A percentile compares a stretch with the other conserved stretches of the same genome.
Conservation (phyloP, 2,113 vertebrate species). For the Nothocercus julius region DNA sequence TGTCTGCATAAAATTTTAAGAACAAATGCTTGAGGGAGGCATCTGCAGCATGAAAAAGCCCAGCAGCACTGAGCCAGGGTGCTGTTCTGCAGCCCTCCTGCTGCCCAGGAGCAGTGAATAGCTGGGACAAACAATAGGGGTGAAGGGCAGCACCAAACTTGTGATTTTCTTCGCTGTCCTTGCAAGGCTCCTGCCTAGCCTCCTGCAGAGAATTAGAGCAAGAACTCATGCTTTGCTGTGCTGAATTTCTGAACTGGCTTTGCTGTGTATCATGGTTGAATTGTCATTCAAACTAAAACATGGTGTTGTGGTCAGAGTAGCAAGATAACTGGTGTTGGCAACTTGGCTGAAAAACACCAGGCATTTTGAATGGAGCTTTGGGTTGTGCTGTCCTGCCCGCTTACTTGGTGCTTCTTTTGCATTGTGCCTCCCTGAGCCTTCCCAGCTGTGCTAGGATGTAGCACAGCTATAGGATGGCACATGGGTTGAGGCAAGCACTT, state of each 20-base stretch:
- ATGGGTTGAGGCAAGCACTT: background rate
- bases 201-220: background rate
- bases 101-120: background rate
- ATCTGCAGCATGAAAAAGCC: background rate
- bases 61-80: background rate
- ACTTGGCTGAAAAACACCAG: slow-evolving; percentile 12
- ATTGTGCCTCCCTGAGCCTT: background rate
- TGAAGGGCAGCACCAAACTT: background rate
- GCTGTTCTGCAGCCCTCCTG: background rate
- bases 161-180: background rate
- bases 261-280: background rate
- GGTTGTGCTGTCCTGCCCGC: background rate
- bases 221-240: background rate
- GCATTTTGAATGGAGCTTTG: slow-evolving; percentile 29
- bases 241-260: background rate
- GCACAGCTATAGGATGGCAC: no score
- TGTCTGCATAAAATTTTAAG: background rate
- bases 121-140: background rate
- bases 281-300: background rate
- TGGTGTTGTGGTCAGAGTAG: background rate
- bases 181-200: background rate
- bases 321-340: background rate
- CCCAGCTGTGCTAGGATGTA: background rate
- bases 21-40: background rate
- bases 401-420: slow-evolving; percentile 23